Base-by-base conservation (phyloP, 2,113 vertebrate genomes). In the Forbesichthys papilliferus region DNA sequence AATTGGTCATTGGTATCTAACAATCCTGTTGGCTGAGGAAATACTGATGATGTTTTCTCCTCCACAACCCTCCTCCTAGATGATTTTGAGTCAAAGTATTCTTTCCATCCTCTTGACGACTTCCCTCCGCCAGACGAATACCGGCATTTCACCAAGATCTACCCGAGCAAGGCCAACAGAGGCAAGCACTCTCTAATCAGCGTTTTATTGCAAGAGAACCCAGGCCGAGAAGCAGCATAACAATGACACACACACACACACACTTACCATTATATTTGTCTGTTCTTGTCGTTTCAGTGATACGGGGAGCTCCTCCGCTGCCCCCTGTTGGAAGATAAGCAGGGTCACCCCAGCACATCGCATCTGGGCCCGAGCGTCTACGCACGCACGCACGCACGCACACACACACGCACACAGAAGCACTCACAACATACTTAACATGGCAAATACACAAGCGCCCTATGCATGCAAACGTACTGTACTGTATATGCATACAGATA, bases 31-130 rank as follows among this genome's bases (percentile, higher is more conserved):
- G 36, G 36, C 36, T 42, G 36, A 42, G 36, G 36, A 42, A 42
- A 42, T 42, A 42, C 10, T 56, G 54, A 18, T n/a, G 9, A 9
- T n/a, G 5, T 58, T 1, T 48, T 18, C 20, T 52, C 16, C 11
- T 48, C 8, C 60, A 47, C 6, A 12, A 0, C 27, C 51, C 20
- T 61, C 82, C 74, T 48, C n/a, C 0, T 88, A 99, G 97, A 98
- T 86, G 97, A 98, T 71, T 99, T 99, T 90, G 97, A 99, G 86
- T 96, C 97, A 69, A 98, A 95, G 87, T 99, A 98, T 71, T 96
- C 96, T 34, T 99, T 99, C 76, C 97, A 99, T 75, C 92, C 96
- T 0, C 92, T 97, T 9, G 95, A 97, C 75, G 97, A 98, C 77
- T 98, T 98, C 75, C 97, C 97, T 74, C 95, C 96, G 71, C 97